These are phyloP conservation scores for Rhynchotus rufescens DNA, from an alignment of 2,797 vertebrate species.

Conservation along the genomic window DNA sequence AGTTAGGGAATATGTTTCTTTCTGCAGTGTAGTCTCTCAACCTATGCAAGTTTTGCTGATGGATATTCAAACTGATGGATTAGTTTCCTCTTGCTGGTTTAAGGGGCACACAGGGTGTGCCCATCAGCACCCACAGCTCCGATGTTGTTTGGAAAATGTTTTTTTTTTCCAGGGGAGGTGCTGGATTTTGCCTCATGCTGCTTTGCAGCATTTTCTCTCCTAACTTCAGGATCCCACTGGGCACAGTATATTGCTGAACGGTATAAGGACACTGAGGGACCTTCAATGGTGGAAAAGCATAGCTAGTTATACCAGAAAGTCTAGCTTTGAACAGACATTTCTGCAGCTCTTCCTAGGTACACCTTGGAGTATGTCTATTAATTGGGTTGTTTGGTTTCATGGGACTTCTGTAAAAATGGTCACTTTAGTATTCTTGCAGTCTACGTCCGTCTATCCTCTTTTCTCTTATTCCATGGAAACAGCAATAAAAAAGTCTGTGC, in stretches of 20 bases:
- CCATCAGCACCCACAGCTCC: not conserved
- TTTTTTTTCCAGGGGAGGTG: not conserved
- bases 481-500: not conserved
- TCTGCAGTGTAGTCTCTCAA: not conserved
- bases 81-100: not conserved
- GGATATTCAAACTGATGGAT: not conserved
- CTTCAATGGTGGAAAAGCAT: not conserved
- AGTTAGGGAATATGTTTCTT: not conserved
- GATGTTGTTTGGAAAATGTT: not conserved
- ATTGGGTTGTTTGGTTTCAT: not conserved
- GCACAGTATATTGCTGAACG: no score
- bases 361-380: rapidly evolving
- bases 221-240: not conserved
- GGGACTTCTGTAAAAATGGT: not conserved
- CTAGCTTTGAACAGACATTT: not conserved
- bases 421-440: not conserved
- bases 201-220: not conserved
- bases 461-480: not conserved
- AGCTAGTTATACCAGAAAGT: not conserved
- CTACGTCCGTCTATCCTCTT: not conserved
- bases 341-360: not conserved
- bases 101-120: not conserved
- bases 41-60: not conserved
- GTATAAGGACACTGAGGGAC: not conserved
- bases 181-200: not conserved